These are phyloP conservation scores for Muntiacus reevesi DNA, from an alignment of 2,113 vertebrate species.

Conservation along the genomic window DNA sequence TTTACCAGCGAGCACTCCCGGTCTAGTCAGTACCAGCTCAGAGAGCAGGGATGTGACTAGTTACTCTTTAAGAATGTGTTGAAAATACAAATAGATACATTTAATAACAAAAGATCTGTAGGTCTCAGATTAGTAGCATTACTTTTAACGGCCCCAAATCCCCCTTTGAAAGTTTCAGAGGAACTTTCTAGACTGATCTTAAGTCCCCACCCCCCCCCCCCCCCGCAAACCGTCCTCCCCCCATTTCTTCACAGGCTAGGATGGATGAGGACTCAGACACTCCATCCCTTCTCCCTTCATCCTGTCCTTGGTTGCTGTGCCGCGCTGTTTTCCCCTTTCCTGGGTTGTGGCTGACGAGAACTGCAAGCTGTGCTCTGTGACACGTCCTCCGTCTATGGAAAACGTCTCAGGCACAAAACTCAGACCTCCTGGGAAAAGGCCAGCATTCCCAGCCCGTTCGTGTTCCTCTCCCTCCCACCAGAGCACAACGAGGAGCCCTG, in stretches of 20 bases:
- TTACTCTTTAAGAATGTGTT: background rate
- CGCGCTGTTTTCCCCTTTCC: background rate
- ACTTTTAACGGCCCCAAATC: background rate
- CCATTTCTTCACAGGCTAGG: background rate
- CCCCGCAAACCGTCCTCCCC: background rate
- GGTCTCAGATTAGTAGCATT: background rate
- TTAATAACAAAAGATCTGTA: background rate
- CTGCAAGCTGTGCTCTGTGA: background rate
- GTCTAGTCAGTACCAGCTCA: background rate
- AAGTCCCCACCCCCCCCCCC: background rate
- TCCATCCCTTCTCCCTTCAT: background rate
- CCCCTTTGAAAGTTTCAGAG: background rate
- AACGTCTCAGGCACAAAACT: background rate
- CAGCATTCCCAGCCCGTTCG: background rate
- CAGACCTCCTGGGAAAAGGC: background rate
- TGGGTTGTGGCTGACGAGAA: background rate
- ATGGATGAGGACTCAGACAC: background rate
- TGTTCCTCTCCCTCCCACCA: accelerated
- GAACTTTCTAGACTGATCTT: background rate
- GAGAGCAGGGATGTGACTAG: background rate
- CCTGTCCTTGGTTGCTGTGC: background rate
- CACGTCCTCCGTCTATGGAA: background rate
- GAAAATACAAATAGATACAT: background rate
- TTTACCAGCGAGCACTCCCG: background rate
- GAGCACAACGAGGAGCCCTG: background rate